Percentiles rank a stretch among this genome's conserved stretches.
phyloP scores from a whole-genome alignment of 64 coral and sea anemone genomes.

The Catalaphyllia jardinei region DNA sequence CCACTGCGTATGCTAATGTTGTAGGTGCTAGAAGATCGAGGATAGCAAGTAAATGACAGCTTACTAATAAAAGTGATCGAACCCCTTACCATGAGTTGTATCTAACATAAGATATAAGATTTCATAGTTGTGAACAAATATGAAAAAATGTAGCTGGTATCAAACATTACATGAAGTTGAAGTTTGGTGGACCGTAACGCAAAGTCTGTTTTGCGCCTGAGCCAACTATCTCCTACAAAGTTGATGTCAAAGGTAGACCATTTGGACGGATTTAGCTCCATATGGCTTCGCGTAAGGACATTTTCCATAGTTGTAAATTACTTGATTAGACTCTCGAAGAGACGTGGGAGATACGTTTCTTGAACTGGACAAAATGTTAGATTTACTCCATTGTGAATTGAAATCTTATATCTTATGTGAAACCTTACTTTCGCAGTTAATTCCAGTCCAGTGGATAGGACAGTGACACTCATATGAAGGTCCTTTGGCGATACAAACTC shows the following conservation, averaged over 20 bases:
- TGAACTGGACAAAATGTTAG: not conserved
- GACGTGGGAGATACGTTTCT: not conserved
- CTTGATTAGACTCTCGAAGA: too few species aligned
- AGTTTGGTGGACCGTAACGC: not conserved
- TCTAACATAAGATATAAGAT: too few species aligned
- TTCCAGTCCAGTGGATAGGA: slow-evolving; percentile 78
- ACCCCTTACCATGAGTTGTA: not conserved
- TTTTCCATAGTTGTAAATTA: too few species aligned
- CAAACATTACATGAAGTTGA: not conserved
- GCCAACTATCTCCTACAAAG: too few species aligned
- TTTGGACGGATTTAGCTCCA: too few species aligned
- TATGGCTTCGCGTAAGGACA: too few species aligned
- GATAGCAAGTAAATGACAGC: not conserved
- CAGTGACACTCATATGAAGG: slow-evolving; percentile 85
- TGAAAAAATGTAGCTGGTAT: too few species aligned
- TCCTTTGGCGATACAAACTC: slow-evolving; percentile 87
- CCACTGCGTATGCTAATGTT: slow-evolving; percentile 25
- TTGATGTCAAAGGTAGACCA: too few species aligned
- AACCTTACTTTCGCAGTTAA: slow-evolving; percentile 87
- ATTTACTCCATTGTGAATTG: not conserved
- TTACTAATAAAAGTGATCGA: not conserved
- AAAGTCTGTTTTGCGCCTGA: too few species aligned
- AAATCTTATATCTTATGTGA: not conserved
- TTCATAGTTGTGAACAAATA: too few species aligned
- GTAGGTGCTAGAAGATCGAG: slow-evolving; percentile 26